Evolutionary conservation across 2,888 invertebrate species (phyloP), one percentile per base, ranked within the genome.

Genomic region (Epinotia ramella): DNA sequence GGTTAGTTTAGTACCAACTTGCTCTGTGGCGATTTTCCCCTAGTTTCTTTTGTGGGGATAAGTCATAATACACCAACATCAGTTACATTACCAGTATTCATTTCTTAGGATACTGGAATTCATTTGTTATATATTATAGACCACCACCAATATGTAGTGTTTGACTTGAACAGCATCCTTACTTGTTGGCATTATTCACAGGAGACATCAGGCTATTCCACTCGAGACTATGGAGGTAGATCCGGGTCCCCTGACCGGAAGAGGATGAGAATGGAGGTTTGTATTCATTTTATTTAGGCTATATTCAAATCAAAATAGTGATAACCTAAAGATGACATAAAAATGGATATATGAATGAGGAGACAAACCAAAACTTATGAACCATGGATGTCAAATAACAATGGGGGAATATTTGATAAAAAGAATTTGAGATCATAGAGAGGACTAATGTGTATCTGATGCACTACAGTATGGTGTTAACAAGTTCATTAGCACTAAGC

Each of bases 201-300:
- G 95, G 95, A 95, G 79, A 86, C 86, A 80, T 89, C 94, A 82
- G 92, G 91, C 80, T 95, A 94, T 85, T 92, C 94, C 70, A 93
- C 89, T 79, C 91, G 95, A 78, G 95, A 95, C 76, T 95, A 95
- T 87, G 94, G 94, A 80, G 90, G 93, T 77, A 92, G 95, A 78
- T 92, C 95, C 79, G 94, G 95, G 78, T 96, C 96, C 72, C 96
- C 96, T 65, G 96, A 96, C 66, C 92, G 96, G 75, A 96, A 96
- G 87, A 91, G 96, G 86, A 94, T 95, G 89, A 95, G 96, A 84
- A 92, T 95, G 81, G 96, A 96, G 95, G 96, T 96, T 82, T 89
- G 93, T 92, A 84, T 79, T 73, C 71, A 76, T 77, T 80, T 71
- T 66, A 73, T 78, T 72, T 68, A 20, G 69, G 78, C 65, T 73